A percentile compares a stretch with the other conserved stretches of the same genome.
Evolutionary conservation across 2,888 invertebrate species (phyloP).

Genomic region (Ophion ventricosus): DNA sequence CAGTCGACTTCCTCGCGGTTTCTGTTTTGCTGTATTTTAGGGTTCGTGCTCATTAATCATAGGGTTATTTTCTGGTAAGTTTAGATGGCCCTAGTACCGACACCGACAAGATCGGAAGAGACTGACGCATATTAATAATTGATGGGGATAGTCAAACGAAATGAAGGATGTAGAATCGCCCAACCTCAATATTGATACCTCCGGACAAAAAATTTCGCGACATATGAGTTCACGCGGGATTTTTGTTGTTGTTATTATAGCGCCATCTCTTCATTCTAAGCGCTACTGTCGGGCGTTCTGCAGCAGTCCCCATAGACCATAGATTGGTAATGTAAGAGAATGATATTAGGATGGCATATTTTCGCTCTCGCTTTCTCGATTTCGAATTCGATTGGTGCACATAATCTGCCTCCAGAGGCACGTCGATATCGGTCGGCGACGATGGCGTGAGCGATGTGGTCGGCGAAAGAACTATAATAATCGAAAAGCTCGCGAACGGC

Average conservation of each 20-base stretch:
- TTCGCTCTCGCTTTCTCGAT: neutral
- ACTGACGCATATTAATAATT: too few relatives aligned
- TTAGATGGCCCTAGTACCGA: too few relatives aligned
- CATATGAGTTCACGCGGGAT: too few relatives aligned
- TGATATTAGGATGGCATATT: neutral
- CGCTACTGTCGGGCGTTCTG: too few relatives aligned
- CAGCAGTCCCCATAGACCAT: neutral
- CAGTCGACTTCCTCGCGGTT: slow-evolving; percentile 1
- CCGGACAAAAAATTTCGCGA: too few relatives aligned
- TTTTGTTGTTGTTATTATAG: too few relatives aligned
- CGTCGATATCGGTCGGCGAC: slow-evolving; percentile 42
- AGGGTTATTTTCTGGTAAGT: neutral
- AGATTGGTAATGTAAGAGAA: neutral
- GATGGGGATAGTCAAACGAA: too few relatives aligned
- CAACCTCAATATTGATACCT: too few relatives aligned
- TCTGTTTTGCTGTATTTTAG: neutral
- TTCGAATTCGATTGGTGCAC: neutral
- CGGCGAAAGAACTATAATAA: slow-evolving; percentile 50
- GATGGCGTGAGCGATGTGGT: slow-evolving; percentile 37
- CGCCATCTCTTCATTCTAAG: too few relatives aligned
- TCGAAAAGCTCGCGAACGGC: slow-evolving; percentile 48
- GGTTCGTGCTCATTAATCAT: neutral
- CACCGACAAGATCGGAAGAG: too few relatives aligned
- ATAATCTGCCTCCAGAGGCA: neutral
- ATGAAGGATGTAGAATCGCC: too few relatives aligned